These are phyloP conservation scores for Lumbricus terrestris DNA, from an alignment of 2,888 invertebrate species.

Conservation along the genomic window DNA sequence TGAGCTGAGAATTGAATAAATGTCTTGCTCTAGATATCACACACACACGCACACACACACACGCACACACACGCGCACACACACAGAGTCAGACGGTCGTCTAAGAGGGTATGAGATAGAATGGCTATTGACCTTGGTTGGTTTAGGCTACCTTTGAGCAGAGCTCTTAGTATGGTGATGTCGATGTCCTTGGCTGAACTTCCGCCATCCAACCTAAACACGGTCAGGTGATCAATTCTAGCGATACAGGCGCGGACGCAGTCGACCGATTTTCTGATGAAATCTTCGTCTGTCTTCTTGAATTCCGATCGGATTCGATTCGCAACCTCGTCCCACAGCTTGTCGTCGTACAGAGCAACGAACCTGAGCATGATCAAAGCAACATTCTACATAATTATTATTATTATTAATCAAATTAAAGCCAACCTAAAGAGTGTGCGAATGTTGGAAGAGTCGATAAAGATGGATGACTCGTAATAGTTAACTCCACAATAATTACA, in stretches of 20 bases:
- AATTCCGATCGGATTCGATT: conserved; percentile 45
- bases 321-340: conserved; percentile 37
- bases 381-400: no score
- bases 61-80: no score
- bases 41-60: no score
- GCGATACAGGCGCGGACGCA: conserved; percentile 45
- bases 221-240: conserved; percentile 48
- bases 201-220: conserved; percentile 49
- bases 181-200: conserved; percentile 51
- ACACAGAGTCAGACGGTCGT: no score
- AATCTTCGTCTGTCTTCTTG: conserved; percentile 35
- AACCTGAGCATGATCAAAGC: no score
- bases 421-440: not conserved
- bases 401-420: no score
- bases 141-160: no score
- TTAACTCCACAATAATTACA: no score
- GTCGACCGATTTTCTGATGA: conserved; percentile 22
- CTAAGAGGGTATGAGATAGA: no score
- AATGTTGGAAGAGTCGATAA: not conserved
- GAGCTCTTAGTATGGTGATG: conserved; percentile 55
- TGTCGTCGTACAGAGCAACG: conserved; percentile 13
- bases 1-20: no score
- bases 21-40: no score
- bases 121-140: no score
- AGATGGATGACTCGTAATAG: not conserved